These are phyloP conservation scores for Crocodylus rhombifer DNA, from an alignment of 2,797 vertebrate genomes.

Conservation along the genomic window DNA sequence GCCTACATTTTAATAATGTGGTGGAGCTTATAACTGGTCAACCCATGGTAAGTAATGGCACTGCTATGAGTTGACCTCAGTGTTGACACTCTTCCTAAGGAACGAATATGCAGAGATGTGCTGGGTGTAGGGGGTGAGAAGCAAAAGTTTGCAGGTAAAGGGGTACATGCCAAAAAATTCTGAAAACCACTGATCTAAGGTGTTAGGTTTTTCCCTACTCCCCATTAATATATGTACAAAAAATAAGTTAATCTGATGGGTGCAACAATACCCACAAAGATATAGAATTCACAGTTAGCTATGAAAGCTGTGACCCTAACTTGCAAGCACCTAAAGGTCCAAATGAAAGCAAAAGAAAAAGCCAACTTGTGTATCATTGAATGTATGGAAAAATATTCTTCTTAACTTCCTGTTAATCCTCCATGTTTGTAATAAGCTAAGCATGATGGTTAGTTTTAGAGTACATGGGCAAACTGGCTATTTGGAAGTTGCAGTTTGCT, in stretches of 20 bases:
- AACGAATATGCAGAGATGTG: too few species aligned
- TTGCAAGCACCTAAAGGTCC: background rate
- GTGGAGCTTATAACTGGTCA: too few species aligned
- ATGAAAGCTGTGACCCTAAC: background rate
- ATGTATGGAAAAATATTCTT: background rate
- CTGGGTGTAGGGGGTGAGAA: too few species aligned
- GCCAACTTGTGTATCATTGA: background rate
- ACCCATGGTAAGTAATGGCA: too few species aligned
- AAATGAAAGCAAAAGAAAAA: background rate
- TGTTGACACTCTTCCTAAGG: too few species aligned
- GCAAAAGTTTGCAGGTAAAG: too few species aligned
- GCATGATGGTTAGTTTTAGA: background rate
- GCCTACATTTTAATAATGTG: too few species aligned
- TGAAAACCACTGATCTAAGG: background rate
- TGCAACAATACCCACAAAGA: background rate
- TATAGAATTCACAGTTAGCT: background rate
- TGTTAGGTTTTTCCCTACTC: background rate
- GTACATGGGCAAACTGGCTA: background rate
- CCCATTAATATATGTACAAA: background rate
- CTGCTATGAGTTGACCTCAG: too few species aligned
- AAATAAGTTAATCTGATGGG: background rate
- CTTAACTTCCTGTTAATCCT: background rate
- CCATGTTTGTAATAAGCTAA: background rate
- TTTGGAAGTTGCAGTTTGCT: background rate
- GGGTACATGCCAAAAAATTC: too few species aligned